Base-by-base conservation (phyloP, 2,113 vertebrate species). In the Caretta caretta region DNA sequence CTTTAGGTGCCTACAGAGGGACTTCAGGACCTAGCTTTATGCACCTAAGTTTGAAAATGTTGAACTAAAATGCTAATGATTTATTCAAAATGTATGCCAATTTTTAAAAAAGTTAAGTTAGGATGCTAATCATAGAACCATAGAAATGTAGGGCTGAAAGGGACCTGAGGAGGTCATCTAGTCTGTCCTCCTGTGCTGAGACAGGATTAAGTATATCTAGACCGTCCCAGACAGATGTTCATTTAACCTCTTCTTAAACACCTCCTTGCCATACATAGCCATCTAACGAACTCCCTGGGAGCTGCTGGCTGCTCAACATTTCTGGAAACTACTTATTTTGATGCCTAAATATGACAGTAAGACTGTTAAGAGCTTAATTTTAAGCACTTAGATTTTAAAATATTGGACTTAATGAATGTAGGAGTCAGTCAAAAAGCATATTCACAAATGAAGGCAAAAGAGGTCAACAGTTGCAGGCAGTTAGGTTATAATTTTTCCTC, bases 91-190 rank as follows among this genome's bases (percentile, higher is more conserved):
- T 2, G 3, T 24, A 89, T 31, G 42, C 38, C 35, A 59, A 93
- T 54, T 85, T 92, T 29, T 83, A 92, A 91, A 17, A 84, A 35
- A 86, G 38, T 10, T 49, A 93, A 87, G 54, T 89, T 80, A 20
- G 31, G 49, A 3, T 2, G 85, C 93, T 93, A 90, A 87, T 81
- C 86, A 11, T 59, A 86, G 80, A 86, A 69, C 90, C 59, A 62
- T 31, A 65, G 59, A 65, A 35, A 65, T 35, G 13, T 35, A 65
- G 12, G 31, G 31, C 29, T 29, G 56, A 25, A 57, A 57, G 56
- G 27, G 25, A 57, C 24, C 13, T 65, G 6, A 31, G 35, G 31
- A 16, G 31, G 29, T 65, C 59, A 65, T 65, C 14, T 65, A 6
- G 14, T 65, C 29, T 35, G 59, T 65, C 14, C 13, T 31, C 29